phyloP scores from a whole-genome alignment of 2,113 vertebrate species.

The Gorsachius goisagi region DNA sequence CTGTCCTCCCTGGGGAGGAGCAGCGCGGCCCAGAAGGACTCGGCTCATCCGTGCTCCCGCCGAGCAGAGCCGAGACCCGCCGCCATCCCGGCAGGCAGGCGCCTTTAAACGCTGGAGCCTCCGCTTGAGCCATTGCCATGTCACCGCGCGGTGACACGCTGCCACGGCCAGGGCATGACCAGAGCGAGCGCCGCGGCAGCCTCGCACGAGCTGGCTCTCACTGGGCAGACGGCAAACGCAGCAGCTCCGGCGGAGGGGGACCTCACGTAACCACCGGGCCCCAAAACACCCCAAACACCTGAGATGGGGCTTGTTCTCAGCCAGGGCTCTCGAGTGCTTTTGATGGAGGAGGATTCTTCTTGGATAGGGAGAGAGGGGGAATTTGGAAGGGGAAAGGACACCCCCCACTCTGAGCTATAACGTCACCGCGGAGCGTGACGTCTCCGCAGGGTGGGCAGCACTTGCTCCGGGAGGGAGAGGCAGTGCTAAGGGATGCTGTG shows the following conservation, averaged over 20 bases:
- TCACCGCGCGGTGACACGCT: not conserved
- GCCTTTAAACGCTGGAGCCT: not conserved
- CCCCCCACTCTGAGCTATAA: not conserved
- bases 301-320: not conserved
- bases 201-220: not conserved
- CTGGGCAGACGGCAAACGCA: not conserved
- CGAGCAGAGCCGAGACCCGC: rapidly evolving
- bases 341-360: not conserved
- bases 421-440: not conserved
- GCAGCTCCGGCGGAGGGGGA: not conserved
- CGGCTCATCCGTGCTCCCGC: rapidly evolving
- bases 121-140: not conserved
- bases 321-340: not conserved
- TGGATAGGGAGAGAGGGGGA: not conserved
- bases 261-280: rapidly evolving
- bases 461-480: not conserved
- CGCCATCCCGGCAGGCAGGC: not conserved
- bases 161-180: not conserved
- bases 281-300: not conserved
- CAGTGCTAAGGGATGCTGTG: not conserved
- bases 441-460: not conserved
- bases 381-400: not conserved
- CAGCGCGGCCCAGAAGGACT: not conserved
- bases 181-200: not conserved
- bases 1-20: not conserved